Evolutionary conservation across 2,113 vertebrate species (phyloP), one percentile per base, ranked within the genome.

Genomic region (Cariama cristata): DNA sequence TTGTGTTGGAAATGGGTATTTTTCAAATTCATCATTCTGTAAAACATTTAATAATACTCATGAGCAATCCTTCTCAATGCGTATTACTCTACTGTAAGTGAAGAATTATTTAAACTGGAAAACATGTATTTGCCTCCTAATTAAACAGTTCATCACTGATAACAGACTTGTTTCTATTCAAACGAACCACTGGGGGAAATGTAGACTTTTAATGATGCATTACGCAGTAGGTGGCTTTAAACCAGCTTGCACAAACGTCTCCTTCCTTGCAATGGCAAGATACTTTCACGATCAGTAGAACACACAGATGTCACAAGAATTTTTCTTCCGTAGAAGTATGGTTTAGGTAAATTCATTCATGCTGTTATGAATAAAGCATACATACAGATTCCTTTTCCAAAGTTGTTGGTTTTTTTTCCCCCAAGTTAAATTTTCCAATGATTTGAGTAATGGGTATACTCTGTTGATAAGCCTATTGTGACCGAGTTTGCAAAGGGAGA

Each of bases 381-480:
- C 53, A 85, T 11, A 87, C 38, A 93, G 26, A 92, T 69, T 96
- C 11, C 22, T 88, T 45, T 93, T 85, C 58, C 52, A 22, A 93
- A 73, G 35, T 6, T 56, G 12, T 3, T 55, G 38, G 38, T 71
- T 26, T 49, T 8, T 3, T 4, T 6, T 9, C n/a, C 11, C 35
- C 3, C 87, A 88, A 77, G 84, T 71, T 96, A 82, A 92, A 90
- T 97, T 98, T 97, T 98, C 94, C 96, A 80, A 24, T 74, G 86
- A 96, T 90, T 47, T 94, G 55, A 94, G 60, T 79, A 95, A 86
- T 60, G 33, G 73, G 97, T 84, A 98, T 44, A 92, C 80, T 96
- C 81, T 71, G 80, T 76, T 94, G 86, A 91, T 90, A 96, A 92
- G 69, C 72, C 75, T 94, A 88, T 58, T 89, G 26, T 58, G 88